Conservation (phyloP, 2,797 vertebrate genomes). For the Fratercula arctica region DNA sequence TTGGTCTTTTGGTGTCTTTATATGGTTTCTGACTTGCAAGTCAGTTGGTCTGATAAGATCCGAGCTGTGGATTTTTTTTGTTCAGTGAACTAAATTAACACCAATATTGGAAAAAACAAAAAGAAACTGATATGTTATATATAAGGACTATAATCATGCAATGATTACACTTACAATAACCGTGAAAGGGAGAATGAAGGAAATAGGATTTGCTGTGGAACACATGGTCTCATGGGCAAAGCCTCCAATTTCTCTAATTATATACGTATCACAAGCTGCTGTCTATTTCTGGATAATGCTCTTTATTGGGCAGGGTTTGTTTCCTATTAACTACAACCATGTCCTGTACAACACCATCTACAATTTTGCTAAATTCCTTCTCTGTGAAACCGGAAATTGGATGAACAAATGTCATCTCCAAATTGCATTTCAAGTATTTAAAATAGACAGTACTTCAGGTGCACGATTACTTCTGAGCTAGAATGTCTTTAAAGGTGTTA, state of each 20-base stretch:
- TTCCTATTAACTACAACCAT: background rate
- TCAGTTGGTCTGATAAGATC: background rate
- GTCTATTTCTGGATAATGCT: slow-evolving; percentile 27
- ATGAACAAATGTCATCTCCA: slow-evolving; percentile 19
- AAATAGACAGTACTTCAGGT: slow-evolving; percentile 29
- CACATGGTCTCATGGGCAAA: slow-evolving; percentile 21
- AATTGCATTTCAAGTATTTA: slow-evolving; percentile 35
- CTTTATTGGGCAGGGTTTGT: slow-evolving; percentile 2
- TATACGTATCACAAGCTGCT: background rate
- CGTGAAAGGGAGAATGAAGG: slow-evolving; percentile 9
- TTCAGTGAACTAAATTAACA: slow-evolving; percentile 3
- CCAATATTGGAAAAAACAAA: background rate
- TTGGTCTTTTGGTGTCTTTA: background rate
- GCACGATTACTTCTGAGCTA: background rate
- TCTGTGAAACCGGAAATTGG: background rate
- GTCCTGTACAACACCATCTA: background rate
- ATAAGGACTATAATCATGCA: background rate
- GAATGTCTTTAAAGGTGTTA: slow-evolving; percentile 12
- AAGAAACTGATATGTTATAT: background rate
- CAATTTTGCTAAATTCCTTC: slow-evolving; percentile 21
- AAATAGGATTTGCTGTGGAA: slow-evolving; percentile 39
- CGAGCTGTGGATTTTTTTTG: background rate
- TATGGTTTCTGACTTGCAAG: background rate
- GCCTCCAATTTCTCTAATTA: slow-evolving; percentile 38
- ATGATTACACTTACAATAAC: background rate